These are phyloP conservation scores for Patiria pectinifera DNA, from an alignment of 53 echinoderm and acorn worm species.

Conservation along the genomic window DNA sequence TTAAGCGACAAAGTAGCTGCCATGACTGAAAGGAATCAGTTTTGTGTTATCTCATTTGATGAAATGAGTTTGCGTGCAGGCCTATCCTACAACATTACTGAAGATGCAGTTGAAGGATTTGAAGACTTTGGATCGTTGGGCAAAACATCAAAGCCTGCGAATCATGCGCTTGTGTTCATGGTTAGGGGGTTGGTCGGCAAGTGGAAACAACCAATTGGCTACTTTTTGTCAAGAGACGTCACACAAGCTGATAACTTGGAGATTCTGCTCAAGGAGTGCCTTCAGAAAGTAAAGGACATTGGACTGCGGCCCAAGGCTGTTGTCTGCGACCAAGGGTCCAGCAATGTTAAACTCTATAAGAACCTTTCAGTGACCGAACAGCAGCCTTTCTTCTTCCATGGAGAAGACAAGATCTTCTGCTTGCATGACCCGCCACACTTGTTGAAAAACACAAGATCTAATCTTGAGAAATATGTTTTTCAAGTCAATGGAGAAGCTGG, in stretches of 20 bases:
- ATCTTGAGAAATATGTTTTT: conserved; percentile 50
- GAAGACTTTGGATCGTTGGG: conserved; percentile 69
- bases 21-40: conserved; percentile 19
- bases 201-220: conserved; percentile 66
- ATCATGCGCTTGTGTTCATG: conserved; percentile 73
- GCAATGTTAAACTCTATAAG: conserved; percentile 44
- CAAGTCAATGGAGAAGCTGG: conserved; percentile 29
- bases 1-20: conserved; percentile 55
- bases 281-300: conserved; percentile 31
- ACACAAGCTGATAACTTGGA: conserved; percentile 1
- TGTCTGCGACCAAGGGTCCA: conserved; percentile 65
- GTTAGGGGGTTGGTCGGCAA: conserved; percentile 54
- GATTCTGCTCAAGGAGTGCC: conserved; percentile 31
- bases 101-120: conserved; percentile 67
- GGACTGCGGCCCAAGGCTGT: conserved; percentile 61
- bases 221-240: conserved; percentile 47
- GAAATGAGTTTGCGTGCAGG: conserved; percentile 63
- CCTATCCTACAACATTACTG: conserved; percentile 54
- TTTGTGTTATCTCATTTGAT: conserved; percentile 62
- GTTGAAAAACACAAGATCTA: conserved; percentile 60
- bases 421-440: conserved; percentile 74
- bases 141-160: conserved; percentile 49
- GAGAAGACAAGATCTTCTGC: conserved; percentile 53
- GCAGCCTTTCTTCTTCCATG: conserved; percentile 17
- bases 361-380: conserved; percentile 33